Evolutionary conservation across 2,888 invertebrate species (phyloP).

Genomic region (Apamea crenata): DNA sequence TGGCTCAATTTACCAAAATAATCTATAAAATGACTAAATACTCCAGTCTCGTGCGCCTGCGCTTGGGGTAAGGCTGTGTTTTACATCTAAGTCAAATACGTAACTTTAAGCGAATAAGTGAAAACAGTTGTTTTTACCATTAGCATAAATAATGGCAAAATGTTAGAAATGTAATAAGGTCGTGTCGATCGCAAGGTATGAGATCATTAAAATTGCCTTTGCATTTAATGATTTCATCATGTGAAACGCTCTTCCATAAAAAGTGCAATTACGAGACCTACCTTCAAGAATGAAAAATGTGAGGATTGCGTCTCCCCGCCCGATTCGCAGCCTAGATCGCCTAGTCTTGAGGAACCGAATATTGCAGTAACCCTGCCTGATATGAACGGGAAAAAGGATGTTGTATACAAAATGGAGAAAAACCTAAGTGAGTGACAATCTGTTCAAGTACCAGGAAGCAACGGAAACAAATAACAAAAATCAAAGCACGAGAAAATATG

Average conservation of each 20-base stretch:
- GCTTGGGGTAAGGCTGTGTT: not conserved
- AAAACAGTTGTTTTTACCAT: not conserved
- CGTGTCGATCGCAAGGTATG: conserved; percentile 15
- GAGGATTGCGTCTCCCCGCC: not conserved
- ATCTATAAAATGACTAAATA: not conserved
- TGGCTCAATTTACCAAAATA: not conserved
- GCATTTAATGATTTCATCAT: too few relatives aligned
- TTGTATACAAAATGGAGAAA: not conserved
- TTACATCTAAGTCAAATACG: not conserved
- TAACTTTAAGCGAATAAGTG: too few relatives aligned
- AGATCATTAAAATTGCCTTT: conserved; percentile 5
- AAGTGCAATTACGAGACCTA: conserved; percentile 11
- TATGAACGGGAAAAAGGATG: not conserved
- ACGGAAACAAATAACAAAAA: conserved; percentile 3
- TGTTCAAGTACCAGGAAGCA: conserved; percentile 6
- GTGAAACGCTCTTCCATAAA: conserved; percentile 27
- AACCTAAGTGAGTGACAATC: not conserved
- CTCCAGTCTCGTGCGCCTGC: not conserved
- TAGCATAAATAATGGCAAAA: conserved; percentile 15
- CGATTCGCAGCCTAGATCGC: not conserved
- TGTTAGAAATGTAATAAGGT: conserved; percentile 21
- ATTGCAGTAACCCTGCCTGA: not conserved
- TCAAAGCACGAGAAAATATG: conserved; percentile 17
- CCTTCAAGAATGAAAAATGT: conserved; percentile 12
- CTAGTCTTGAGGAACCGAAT: not conserved